phyloP scores from a whole-genome alignment of 2,888 invertebrate genomes.

The Acrobasis repandana region DNA sequence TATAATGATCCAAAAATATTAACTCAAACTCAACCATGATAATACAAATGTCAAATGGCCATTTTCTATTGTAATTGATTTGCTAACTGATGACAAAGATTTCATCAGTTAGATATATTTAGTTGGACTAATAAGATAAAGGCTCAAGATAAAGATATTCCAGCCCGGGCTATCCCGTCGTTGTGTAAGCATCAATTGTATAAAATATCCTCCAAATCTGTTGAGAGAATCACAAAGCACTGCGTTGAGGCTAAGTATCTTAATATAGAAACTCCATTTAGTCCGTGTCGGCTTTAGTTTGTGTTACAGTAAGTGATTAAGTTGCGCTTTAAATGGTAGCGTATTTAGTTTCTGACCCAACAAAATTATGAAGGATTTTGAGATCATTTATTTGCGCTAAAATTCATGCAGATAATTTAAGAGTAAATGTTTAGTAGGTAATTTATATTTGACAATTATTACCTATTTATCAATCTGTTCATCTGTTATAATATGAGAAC shows the following conservation, averaged over 20 bases:
- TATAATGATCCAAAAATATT: too few relatives aligned
- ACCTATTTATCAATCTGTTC: too few relatives aligned
- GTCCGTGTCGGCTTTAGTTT: conserved; percentile 13
- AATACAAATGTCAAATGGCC: too few relatives aligned
- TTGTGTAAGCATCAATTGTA: conserved; percentile 2
- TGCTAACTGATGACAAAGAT: too few relatives aligned
- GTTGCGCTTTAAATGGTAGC: conserved; percentile 5
- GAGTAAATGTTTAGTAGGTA: too few relatives aligned
- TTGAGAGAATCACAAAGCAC: conserved; percentile 8
- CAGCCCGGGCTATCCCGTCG: not conserved
- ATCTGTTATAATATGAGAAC: too few relatives aligned
- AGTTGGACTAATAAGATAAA: too few relatives aligned
- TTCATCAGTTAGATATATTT: too few relatives aligned
- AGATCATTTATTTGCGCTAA: not conserved
- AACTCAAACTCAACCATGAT: too few relatives aligned
- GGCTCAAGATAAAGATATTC: not conserved
- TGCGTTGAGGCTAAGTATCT: conserved; percentile 18
- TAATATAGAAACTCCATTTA: conserved; percentile 17
- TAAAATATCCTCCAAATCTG: not conserved
- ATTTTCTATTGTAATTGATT: too few relatives aligned
- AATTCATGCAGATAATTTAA: too few relatives aligned
- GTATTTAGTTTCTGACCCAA: conserved; percentile 5
- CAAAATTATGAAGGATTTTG: not conserved
- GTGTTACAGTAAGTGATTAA: conserved; percentile 13
- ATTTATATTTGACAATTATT: too few relatives aligned